These are phyloP conservation scores for Leptinotarsa lineolata DNA, from an alignment of 1,140 invertebrate genomes.

Conservation along the genomic window DNA sequence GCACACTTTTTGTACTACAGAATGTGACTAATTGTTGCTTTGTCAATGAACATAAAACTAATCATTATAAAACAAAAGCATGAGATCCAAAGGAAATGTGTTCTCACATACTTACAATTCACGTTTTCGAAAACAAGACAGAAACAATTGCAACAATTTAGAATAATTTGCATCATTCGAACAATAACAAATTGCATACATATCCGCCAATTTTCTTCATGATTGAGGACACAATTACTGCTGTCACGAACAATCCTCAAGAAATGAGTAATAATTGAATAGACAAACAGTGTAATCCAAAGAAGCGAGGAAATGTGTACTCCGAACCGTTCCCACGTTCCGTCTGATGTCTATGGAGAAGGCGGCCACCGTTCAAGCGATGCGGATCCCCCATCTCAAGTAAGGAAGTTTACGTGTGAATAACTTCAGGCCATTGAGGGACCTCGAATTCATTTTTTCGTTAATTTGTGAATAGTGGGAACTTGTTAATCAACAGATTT, in stretches of 20 bases:
- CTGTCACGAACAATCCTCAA: slow-evolving; percentile 34
- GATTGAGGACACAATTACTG: slow-evolving; percentile 27
- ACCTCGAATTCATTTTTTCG: no score
- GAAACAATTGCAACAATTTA: not conserved
- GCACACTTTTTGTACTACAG: no score
- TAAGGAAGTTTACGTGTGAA: not conserved
- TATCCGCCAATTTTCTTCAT: slow-evolving; percentile 20
- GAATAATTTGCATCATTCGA: not conserved
- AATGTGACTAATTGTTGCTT: no score
- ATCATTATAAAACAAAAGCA: not conserved
- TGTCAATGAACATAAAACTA: not conserved
- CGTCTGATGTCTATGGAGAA: not conserved
- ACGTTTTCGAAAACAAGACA: not conserved
- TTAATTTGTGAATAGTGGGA: no score
- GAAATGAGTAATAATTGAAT: slow-evolving; percentile 27
- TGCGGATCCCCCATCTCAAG: not conserved
- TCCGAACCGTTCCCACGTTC: slow-evolving; percentile 1
- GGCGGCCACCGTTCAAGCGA: not conserved
- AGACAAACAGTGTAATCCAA: slow-evolving; percentile 1
- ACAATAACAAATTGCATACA: slow-evolving; percentile 22
- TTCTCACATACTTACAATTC: not conserved
- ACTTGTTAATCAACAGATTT: no score
- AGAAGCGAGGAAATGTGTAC: not conserved
- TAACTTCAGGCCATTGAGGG: no score
- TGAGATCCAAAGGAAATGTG: not conserved